Evolutionary conservation across 2,113 vertebrate species (phyloP).

Genomic region (Eulemur rufifrons): DNA sequence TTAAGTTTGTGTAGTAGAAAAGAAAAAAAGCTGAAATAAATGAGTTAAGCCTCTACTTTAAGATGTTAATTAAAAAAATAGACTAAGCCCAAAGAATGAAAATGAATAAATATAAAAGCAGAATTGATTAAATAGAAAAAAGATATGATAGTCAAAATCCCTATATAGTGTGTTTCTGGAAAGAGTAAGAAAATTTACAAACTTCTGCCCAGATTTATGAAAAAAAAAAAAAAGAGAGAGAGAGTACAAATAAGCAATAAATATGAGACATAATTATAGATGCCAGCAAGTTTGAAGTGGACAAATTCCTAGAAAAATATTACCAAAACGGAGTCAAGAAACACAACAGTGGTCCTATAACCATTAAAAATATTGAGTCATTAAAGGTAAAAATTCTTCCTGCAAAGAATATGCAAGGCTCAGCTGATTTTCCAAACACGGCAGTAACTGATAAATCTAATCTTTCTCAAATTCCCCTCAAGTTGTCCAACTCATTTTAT

Average conservation of each 20-base stretch:
- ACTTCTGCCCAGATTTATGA: background rate
- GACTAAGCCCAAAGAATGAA: background rate
- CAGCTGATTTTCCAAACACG: background rate
- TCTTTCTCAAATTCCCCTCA: background rate
- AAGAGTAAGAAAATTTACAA: slow-evolving; percentile 10
- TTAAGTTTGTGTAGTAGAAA: background rate
- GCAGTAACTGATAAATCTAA: slow-evolving; percentile 1
- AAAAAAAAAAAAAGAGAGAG: background rate
- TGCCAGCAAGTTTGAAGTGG: background rate
- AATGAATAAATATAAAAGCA: background rate
- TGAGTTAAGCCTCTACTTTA: background rate
- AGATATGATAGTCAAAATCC: background rate
- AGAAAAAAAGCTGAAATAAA: background rate
- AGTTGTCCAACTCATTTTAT: background rate
- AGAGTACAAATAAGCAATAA: background rate
- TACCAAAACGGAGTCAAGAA: background rate
- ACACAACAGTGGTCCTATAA: background rate
- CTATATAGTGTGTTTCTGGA: background rate
- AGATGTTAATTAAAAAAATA: background rate
- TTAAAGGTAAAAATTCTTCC: background rate
- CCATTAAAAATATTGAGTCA: background rate
- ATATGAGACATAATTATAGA: background rate
- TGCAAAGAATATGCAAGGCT: background rate
- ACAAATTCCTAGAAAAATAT: background rate
- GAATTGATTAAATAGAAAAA: slow-evolving; percentile 17